Conservation (phyloP, 2,113 vertebrate genomes). For the Paraplagusia blochii region DNA sequence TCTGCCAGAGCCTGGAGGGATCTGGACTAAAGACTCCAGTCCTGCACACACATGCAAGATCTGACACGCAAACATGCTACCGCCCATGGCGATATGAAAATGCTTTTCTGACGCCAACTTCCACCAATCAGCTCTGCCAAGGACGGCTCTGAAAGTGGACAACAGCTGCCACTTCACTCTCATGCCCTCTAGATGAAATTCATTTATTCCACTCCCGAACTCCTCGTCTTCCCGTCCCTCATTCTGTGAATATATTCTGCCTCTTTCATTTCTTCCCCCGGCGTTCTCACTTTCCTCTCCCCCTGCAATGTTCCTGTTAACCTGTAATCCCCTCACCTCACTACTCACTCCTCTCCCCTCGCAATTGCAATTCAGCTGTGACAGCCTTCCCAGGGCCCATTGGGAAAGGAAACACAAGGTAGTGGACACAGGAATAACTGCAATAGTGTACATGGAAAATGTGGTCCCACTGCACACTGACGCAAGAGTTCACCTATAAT, state of each 20-base stretch:
- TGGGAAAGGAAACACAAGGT: conserved; percentile 41
- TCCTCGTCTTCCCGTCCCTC: conserved; percentile 11
- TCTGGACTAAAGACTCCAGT: conserved; percentile 21
- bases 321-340: conserved; percentile 28
- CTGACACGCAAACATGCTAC: conserved; percentile 23
- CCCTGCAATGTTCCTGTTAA: conserved; percentile 26
- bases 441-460: conserved; percentile 26
- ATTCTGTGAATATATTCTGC: conserved; percentile 32
- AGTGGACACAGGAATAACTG: conserved; percentile 43
- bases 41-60: conserved; percentile 3
- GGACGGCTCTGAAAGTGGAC: conserved; percentile 23
- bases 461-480: neutral
- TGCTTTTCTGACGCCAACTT: conserved; percentile 10
- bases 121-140: conserved; percentile 31
- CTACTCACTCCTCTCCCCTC: neutral
- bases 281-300: conserved; percentile 5
- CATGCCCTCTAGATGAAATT: conserved; percentile 50
- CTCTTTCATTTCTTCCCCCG: conserved; percentile 31
- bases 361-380: conserved; percentile 49
- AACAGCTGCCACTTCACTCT: conserved; percentile 53
- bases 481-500: conserved; percentile 18
- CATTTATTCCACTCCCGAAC: conserved; percentile 51
- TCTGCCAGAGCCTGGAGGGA: conserved; percentile 13
- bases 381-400: conserved; percentile 33
- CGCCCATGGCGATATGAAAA: conserved; percentile 11